Evolutionary conservation across 30 jellyfish, hydroid and myxozoan genomes (phyloP).

Genomic region (Hydractinia echinata): DNA sequence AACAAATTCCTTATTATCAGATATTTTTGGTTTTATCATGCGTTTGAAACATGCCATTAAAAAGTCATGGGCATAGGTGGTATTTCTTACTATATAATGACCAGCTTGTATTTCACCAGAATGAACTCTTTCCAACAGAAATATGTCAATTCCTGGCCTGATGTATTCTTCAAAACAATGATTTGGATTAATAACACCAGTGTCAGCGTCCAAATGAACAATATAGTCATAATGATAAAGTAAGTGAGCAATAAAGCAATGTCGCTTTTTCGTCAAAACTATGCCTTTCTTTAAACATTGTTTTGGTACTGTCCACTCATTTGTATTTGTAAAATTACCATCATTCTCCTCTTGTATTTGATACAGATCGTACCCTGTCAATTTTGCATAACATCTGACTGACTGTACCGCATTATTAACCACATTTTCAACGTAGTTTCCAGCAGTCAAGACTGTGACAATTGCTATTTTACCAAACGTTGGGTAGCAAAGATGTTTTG

Average conservation of each 20-base stretch:
- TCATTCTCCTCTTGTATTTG: neutral
- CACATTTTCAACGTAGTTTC: neutral
- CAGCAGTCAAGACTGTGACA: neutral
- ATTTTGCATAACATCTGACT: slow-evolving; percentile 16
- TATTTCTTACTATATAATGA: slow-evolving; percentile 26
- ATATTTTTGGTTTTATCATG: neutral
- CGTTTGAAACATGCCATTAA: neutral
- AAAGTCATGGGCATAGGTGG: neutral
- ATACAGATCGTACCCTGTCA: slow-evolving; percentile 18
- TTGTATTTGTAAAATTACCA: neutral
- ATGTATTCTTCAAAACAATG: slow-evolving; percentile 34
- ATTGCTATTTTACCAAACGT: slow-evolving; percentile 6
- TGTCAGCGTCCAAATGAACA: slow-evolving; percentile 21
- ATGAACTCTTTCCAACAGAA: slow-evolving; percentile 29
- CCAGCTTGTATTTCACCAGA: slow-evolving; percentile 37
- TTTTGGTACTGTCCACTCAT: neutral
- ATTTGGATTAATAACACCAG: slow-evolving; percentile 15
- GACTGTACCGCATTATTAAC: slow-evolving; percentile 18
- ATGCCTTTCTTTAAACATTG: neutral
- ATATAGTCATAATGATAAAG: slow-evolving; percentile 6
- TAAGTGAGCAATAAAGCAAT: neutral
- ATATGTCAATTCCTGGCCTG: slow-evolving; percentile 23
- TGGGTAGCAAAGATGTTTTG: neutral
- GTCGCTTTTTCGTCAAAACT: neutral
- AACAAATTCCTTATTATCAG: too few relatives aligned